Evolutionary conservation across 2,113 vertebrate species (phyloP), one percentile per base, ranked within the genome.

Genomic region (Apistogramma diplotaenia): DNA sequence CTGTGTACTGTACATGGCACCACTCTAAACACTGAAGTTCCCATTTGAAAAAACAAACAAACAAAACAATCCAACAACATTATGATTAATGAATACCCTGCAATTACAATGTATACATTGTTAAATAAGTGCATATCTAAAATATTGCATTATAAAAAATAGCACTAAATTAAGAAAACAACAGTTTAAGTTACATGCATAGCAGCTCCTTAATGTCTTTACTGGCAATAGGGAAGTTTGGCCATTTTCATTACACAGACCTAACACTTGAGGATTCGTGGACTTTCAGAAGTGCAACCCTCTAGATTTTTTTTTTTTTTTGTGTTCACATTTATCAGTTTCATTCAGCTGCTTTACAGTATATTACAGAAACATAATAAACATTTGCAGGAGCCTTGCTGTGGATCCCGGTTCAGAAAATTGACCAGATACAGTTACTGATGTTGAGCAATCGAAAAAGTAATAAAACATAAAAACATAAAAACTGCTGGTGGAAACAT

Each of bases 271-370:
- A 53, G n/a, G 23, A 58, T 18, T 8, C 33, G 19, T 1, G 0
- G n/a, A 29, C 21, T 40, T 5, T 31, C 57, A 59, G 31, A 15
- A 46, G 29, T 43, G 74, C 43, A 76, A 56, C 29, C 15, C 2
- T 40, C 31, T 4, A 57, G 12, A 43, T 61, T 43, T 29, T 29
- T 35, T 23, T n/a, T 62, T 19, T 18, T 67, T 54, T 7, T 11
- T 77, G 12, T 60, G 33, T 87, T 90, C 88, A 93, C 86, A 85
- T 89, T 89, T 46, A 65, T 76, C 49, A 4, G 33, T 72, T 27
- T 58, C 8, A 62, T 37, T 51, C 11, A 57, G 2, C 21, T 76
- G 29, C 27, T 60, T 46, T 51, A 49, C 15, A 82, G 8, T 33
- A 29, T 40, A 29, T 29, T 29, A 29, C n/a, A 76, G 61, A 74